Conservation (phyloP, 1,140 invertebrate species). For the Portunus trituberculatus region DNA sequence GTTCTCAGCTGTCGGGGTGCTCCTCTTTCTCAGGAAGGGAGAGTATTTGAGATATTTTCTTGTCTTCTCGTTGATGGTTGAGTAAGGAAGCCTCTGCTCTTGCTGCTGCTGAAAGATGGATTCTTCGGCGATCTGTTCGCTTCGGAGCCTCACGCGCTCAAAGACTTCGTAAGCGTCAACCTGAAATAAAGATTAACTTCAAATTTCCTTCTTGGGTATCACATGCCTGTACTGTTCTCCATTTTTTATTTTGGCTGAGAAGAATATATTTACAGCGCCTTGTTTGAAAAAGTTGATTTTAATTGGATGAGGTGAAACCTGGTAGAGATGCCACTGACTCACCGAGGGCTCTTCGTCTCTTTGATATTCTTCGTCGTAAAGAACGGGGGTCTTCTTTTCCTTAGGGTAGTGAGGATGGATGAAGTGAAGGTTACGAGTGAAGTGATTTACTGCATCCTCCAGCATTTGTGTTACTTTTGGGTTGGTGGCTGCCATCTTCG, state of each 20-base stretch:
- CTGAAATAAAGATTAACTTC: background rate
- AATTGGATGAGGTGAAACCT: too few relatives aligned
- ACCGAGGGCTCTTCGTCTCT: background rate
- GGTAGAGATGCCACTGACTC: background rate
- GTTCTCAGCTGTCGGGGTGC: background rate
- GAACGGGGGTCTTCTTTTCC: conserved; percentile 20
- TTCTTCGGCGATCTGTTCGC: background rate
- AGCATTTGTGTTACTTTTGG: conserved; percentile 48
- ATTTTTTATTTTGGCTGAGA: background rate
- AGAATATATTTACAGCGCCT: background rate
- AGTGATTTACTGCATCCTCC: conserved; percentile 35
- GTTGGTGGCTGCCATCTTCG: conserved; percentile 41
- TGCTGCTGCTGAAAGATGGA: background rate
- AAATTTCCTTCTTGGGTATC: background rate
- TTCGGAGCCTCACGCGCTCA: background rate
- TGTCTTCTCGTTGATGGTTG: background rate
- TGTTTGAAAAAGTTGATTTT: background rate
- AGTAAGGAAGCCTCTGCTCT: background rate
- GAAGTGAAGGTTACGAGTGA: conserved; percentile 54
- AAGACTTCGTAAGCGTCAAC: background rate
- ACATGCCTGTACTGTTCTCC: background rate
- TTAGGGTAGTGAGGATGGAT: conserved; percentile 53
- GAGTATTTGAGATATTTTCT: conserved; percentile 28
- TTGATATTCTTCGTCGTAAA: background rate
- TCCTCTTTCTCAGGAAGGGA: conserved; percentile 49